Evolutionary conservation across 2,113 vertebrate genomes (phyloP).

Genomic region (Sander lucioperca): DNA sequence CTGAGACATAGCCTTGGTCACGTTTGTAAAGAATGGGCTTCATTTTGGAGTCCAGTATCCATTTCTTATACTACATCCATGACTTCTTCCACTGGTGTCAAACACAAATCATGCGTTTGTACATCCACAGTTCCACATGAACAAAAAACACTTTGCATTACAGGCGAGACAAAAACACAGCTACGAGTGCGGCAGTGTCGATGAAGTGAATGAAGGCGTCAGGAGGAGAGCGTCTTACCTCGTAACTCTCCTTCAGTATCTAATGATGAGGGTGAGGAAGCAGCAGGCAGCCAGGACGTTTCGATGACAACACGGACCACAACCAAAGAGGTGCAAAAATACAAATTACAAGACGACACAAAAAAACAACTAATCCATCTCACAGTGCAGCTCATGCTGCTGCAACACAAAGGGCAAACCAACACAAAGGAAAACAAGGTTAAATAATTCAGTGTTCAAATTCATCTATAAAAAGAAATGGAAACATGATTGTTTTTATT

Average conservation of each 20-base stretch:
- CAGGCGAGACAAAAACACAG: slow-evolving; percentile 7
- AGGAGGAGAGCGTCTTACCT: slow-evolving; percentile 89
- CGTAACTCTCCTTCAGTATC: slow-evolving; percentile 97
- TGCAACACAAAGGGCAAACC: slow-evolving; percentile 3
- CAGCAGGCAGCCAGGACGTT: slow-evolving; percentile 93
- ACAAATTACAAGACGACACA: slow-evolving; percentile 65
- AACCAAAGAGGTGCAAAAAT: slow-evolving; percentile 84
- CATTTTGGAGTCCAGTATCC: too few species aligned
- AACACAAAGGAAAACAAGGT: background rate
- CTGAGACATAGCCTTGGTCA: too few species aligned
- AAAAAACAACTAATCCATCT: slow-evolving; percentile 26
- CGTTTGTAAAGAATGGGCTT: too few species aligned
- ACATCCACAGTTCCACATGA: background rate
- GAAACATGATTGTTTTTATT: background rate
- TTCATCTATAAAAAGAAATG: background rate
- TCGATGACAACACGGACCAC: slow-evolving; percentile 87
- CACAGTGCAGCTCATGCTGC: slow-evolving; percentile 80
- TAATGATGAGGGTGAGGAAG: slow-evolving; percentile 91
- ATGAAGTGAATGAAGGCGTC: background rate
- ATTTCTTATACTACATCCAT: too few species aligned
- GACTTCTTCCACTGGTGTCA: background rate
- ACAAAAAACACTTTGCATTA: background rate
- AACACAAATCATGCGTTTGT: background rate
- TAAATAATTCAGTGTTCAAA: background rate
- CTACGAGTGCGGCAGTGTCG: background rate